Evolutionary conservation across 1,140 invertebrate genomes (phyloP), one percentile per base, ranked within the genome.

Genomic region (Papilio glaucus): DNA sequence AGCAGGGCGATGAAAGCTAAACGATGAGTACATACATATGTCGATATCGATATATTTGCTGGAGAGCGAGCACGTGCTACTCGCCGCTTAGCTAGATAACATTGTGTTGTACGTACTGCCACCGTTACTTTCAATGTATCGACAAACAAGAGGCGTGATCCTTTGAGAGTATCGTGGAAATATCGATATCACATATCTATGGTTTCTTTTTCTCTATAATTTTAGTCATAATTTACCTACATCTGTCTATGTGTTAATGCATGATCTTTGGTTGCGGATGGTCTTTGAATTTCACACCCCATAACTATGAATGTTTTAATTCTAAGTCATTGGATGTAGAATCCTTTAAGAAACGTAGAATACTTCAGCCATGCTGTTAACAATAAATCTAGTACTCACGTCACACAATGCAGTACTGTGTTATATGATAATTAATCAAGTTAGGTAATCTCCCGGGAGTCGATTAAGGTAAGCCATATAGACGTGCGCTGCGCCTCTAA

Each of bases 381-480:
- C n/a, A n/a, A n/a, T n/a, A n/a, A n/a, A n/a, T n/a, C n/a, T n/a
- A n/a, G n/a, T n/a, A n/a, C 8, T 39, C 0, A 18, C 21, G 6
- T 49, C 18, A 21, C 45, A 18, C 45, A 10, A 9, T 21, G 45
- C 45, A 49, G 42, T 45, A 21, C 15, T 24, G 21, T 49, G 45
- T 49, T 49, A n/a, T n/a, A n/a, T n/a, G n/a, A n/a, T 24, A 21
- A 49, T 21, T 10, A 49, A 49, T 49, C 45, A 49, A 21, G 10
- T 15, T 18, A 49, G n/a, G 18, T 21, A 21, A 21, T 18, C 45
- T 49, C 49, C 24, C 9, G 21, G 12, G 49, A 57, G 49, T 57
- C 49, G 49, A 57, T 49, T 49, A 49, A 57, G 3, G 49, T 21
- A 49, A 49, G 45, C 45, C 45, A 24, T 57, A 57, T 13, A 33